A percentile compares a stretch with the other conserved stretches of the same genome.
These are phyloP conservation scores for Lucilia sericata DNA, from an alignment of 1,140 invertebrate species.

Conservation along the genomic window DNA sequence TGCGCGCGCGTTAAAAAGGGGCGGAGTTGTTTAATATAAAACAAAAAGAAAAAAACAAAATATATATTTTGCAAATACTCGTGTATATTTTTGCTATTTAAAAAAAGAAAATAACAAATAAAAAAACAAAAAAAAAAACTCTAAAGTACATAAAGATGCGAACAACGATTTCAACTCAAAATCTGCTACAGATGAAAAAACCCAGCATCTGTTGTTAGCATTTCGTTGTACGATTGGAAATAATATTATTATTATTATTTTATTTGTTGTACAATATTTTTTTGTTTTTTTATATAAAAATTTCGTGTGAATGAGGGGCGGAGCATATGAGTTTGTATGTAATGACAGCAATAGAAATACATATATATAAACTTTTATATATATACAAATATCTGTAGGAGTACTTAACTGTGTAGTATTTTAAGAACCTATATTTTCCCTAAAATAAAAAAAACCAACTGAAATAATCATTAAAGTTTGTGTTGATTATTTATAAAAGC, in stretches of 20 bases:
- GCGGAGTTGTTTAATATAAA: constrained; percentile 56
- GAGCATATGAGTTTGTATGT: constrained; percentile 7
- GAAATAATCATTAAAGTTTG: not conserved
- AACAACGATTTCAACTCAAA: not conserved
- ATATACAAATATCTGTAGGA: not conserved
- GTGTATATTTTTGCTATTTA: not conserved
- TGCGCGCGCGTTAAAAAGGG: constrained; percentile 66
- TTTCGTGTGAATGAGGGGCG: constrained; percentile 9
- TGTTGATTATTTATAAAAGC: not conserved
- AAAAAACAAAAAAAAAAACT: not conserved
- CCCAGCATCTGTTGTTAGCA: not conserved
- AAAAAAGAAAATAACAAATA: not conserved
- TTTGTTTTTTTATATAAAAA: not conserved
- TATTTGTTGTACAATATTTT: not conserved
- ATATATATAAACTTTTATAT: too few relatives aligned
- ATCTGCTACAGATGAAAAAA: not conserved
- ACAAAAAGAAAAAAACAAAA: not conserved
- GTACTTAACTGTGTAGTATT: not conserved
- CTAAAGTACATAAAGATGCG: not conserved
- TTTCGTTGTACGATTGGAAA: constrained; percentile 11
- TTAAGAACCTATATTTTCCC: constrained; percentile 1
- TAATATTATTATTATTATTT: constrained; percentile 1
- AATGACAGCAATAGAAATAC: not conserved
- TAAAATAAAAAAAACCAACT: not conserved
- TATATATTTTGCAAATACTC: constrained; percentile 2